Percentiles rank a stretch among this genome's conserved stretches.
Evolutionary conservation across 2,113 vertebrate species (phyloP).

Genomic region (Apodemus sylvaticus): DNA sequence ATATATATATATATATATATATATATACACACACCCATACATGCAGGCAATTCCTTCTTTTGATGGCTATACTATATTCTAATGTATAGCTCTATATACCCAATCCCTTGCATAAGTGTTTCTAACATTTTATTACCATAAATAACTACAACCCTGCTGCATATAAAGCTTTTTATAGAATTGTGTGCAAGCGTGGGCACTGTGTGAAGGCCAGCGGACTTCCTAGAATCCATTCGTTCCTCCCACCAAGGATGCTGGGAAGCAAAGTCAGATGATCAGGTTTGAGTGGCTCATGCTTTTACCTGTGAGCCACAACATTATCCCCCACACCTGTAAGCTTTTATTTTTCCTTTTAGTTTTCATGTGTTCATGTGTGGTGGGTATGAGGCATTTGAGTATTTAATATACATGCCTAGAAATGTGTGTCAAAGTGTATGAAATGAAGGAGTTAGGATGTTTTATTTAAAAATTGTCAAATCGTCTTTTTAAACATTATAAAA

Average conservation of each 20-base stretch:
- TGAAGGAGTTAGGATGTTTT: conserved; percentile 39
- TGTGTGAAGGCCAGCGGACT: background rate
- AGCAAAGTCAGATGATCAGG: background rate
- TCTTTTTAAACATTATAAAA: background rate
- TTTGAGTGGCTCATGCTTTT: background rate
- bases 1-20: background rate
- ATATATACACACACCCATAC: background rate
- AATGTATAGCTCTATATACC: background rate
- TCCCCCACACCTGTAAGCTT: background rate
- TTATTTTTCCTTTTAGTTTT: background rate
- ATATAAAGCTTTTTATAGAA: background rate
- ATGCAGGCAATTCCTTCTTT: conserved; percentile 1
- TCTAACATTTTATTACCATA: conserved; percentile 56
- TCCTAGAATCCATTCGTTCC: background rate
- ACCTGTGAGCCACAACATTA: background rate
- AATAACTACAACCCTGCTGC: conserved; percentile 16
- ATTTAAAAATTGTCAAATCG: background rate
- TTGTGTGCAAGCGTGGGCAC: background rate
- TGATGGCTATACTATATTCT: background rate
- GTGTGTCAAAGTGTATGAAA: background rate
- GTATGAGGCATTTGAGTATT: background rate
- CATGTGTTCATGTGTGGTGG: background rate
- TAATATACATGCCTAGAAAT: conserved; percentile 43
- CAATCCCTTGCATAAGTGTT: conserved; percentile 13
- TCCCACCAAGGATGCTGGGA: background rate